Evolutionary conservation across 2,888 invertebrate species (phyloP).

Genomic region (Leptopterna dolabrata): DNA sequence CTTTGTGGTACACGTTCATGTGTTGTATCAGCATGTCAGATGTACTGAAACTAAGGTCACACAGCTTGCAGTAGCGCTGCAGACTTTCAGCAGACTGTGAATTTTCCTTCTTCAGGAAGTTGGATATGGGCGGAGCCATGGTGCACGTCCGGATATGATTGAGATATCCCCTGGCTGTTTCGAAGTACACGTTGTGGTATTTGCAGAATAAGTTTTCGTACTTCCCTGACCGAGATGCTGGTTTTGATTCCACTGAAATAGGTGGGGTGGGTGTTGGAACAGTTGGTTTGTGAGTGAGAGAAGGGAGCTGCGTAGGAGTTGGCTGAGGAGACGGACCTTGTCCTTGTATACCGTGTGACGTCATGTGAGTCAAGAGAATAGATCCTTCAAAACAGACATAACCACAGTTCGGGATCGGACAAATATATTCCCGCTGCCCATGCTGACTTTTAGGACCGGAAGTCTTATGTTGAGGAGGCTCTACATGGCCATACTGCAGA

Average conservation of each 20-base stretch:
- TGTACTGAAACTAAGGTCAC: conserved; percentile 42
- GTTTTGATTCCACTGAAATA: not conserved
- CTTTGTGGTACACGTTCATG: conserved; percentile 47
- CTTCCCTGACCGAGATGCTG: not conserved
- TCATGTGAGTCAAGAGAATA: conserved; percentile 55
- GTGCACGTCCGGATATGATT: conserved; percentile 42
- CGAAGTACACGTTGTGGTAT: conserved; percentile 40
- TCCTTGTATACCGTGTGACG: conserved; percentile 50
- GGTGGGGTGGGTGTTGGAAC: not conserved
- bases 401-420: conserved; percentile 57
- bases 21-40: conserved; percentile 47
- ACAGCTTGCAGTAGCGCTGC: conserved; percentile 44
- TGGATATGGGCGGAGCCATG: conserved; percentile 29
- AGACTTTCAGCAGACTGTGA: not conserved
- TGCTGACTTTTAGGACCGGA: not conserved
- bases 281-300: not conserved
- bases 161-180: conserved; percentile 42
- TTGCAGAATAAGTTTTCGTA: conserved; percentile 44
- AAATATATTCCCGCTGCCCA: conserved; percentile 44
- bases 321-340: not conserved
- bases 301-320: not conserved
- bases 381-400: conserved; percentile 56
- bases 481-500: conserved; percentile 27
- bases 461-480: not conserved
- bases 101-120: conserved; percentile 12